Evolutionary conservation across 2,888 invertebrate species (phyloP).

Genomic region (Pachydiplax longipennis): DNA sequence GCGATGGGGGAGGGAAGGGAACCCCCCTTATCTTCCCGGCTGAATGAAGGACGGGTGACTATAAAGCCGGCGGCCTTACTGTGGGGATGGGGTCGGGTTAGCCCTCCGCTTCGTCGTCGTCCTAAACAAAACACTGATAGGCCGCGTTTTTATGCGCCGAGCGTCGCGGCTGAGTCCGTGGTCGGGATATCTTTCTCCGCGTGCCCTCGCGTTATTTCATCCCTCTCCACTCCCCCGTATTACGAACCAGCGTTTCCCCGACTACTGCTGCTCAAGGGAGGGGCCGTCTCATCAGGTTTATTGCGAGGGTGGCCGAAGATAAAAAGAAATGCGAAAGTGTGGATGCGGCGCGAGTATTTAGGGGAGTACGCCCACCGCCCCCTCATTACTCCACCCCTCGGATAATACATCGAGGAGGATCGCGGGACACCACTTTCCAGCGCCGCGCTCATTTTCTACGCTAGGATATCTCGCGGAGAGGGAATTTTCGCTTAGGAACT

Average conservation of each 20-base stretch:
- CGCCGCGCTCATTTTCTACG: background rate
- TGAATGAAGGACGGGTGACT: conserved; percentile 43
- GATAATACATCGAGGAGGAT: background rate
- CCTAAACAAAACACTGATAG: conserved; percentile 45
- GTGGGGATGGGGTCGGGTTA: background rate
- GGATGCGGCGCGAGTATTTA: conserved; percentile 5
- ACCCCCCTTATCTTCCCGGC: conserved; percentile 30
- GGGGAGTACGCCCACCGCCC: background rate
- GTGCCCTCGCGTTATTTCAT: background rate
- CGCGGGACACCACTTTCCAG: background rate
- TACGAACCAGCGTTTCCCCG: background rate
- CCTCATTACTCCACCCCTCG: background rate
- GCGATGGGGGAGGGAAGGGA: background rate
- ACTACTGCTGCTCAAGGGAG: background rate
- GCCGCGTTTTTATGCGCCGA: conserved; percentile 43
- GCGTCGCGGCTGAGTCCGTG: conserved; percentile 38
- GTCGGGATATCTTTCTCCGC: conserved; percentile 38
- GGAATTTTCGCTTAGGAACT: background rate
- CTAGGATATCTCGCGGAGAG: background rate
- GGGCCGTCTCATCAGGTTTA: conserved; percentile 34
- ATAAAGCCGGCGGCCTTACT: conserved; percentile 39
- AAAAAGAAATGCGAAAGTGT: conserved; percentile 37
- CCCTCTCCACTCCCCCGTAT: background rate
- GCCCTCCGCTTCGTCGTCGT: conserved; percentile 32
- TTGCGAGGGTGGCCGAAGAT: conserved; percentile 21